These are phyloP conservation scores for Tetropium fuscum DNA, from an alignment of 2,888 invertebrate genomes.

Conservation along the genomic window DNA sequence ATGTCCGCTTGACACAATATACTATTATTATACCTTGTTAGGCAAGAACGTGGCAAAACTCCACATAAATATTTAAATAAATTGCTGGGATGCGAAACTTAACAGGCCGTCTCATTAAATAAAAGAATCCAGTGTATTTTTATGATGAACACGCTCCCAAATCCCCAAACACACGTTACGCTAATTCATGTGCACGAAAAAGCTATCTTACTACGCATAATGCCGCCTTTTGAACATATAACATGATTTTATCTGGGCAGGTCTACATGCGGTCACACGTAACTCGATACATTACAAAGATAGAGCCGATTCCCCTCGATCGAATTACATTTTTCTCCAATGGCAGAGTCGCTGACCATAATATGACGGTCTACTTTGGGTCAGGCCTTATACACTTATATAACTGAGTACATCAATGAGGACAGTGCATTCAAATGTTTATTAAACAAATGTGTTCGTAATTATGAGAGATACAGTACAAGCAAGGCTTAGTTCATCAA, in stretches of 20 bases:
- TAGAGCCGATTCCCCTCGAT: conserved; percentile 28
- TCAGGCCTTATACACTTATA: background rate
- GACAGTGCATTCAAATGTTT: no score
- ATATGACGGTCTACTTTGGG: background rate
- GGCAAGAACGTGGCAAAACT: no score
- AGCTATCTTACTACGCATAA: conserved; percentile 54
- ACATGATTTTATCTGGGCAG: conserved; percentile 48
- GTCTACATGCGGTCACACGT: conserved; percentile 36
- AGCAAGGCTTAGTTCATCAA: no score
- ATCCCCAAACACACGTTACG: conserved; percentile 45
- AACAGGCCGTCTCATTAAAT: conserved; percentile 29
- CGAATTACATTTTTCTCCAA: conserved; percentile 39
- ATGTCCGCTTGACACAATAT: no score
- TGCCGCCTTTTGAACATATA: conserved; percentile 44
- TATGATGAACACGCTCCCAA: conserved; percentile 34
- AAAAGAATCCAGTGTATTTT: conserved; percentile 42
- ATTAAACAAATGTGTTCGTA: no score
- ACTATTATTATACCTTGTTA: no score
- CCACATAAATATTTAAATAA: conserved; percentile 33
- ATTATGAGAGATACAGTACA: no score
- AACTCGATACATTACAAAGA: conserved; percentile 32
- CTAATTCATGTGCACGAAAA: conserved; percentile 51
- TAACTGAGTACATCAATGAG: background rate
- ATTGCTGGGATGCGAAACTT: conserved; percentile 25
- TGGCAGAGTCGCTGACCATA: no score